Evolutionary conservation across 2,888 invertebrate species (phyloP), one percentile per base, ranked within the genome.

Genomic region (Zhengitettix transpicula): DNA sequence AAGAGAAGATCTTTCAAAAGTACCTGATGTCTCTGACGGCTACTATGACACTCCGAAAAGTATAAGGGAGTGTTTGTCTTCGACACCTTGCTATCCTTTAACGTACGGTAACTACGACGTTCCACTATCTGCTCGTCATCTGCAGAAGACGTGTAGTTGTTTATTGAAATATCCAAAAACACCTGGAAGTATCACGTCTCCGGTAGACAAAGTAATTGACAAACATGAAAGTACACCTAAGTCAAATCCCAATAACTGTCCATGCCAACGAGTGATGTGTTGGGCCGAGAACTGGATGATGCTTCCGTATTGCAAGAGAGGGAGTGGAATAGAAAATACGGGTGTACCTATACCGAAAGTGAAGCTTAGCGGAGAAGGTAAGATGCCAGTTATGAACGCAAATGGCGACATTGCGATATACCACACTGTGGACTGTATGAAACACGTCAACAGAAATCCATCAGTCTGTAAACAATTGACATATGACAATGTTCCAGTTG

Each of bases 31-130:
- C 47, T n/a, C 47, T 15, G 66, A 72, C n/a, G 81, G 83, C 66
- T 79, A 84, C 70, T 87, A 87, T 69, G 87, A 87, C 65, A 87
- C 85, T 9, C 86, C 86, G 15, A 79, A 83, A 66, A 82, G 84
- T 68, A 80, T 85, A 65, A 84, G 83, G 68, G 81, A 85, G 72
- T 82, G 82, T 56, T 69, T 85, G 61, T 28, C 28, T 5, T 78
- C 80, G 53, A 72, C 75, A 63, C 69, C 71, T 54, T 71, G 70
- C 10, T 59, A 59, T 54, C 60, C 62, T 44, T 41, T 55, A 42
- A 69, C 68, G 58, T 76, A 74, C 65, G 73, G 74, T 2, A 78
- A 78, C 67, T 78, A 78, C 64, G 78, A 78, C 64, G 78, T 78
- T 14, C 77, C 78, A 0, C 74, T 75, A 0, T 79, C 78, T 42